A percentile compares a stretch with the other conserved stretches of the same genome.
Conservation (phyloP, 2,797 vertebrate species). For the Onychomys leucogaster region DNA sequence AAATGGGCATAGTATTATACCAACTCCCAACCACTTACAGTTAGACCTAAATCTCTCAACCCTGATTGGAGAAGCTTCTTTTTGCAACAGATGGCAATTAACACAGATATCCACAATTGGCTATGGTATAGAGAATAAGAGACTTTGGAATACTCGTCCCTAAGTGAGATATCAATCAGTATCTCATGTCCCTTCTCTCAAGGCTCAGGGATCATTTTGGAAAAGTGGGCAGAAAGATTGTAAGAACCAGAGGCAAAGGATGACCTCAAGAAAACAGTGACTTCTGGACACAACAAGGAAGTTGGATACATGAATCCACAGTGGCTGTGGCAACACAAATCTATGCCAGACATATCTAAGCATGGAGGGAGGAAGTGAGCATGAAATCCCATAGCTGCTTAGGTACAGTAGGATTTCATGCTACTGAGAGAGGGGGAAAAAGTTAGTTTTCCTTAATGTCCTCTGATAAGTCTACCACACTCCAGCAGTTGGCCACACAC, state of each 20-base stretch:
- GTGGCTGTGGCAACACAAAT: background rate
- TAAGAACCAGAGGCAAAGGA: background rate
- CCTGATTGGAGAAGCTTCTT: background rate
- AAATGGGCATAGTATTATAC: background rate
- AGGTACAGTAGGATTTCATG: too few relatives aligned
- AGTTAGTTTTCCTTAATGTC: too few relatives aligned
- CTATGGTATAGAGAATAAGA: background rate
- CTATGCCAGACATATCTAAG: background rate
- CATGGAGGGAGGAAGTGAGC: background rate
- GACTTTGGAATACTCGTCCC: background rate
- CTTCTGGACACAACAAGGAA: background rate
- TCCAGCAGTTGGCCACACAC: background rate
- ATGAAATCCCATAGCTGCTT: too few relatives aligned
- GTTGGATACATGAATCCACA: background rate
- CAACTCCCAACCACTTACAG: background rate
- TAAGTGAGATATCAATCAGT: background rate
- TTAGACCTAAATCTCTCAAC: background rate
- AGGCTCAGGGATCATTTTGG: background rate
- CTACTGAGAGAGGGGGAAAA: too few relatives aligned
- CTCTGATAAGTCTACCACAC: background rate
- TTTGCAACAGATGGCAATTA: background rate
- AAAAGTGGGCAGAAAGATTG: background rate
- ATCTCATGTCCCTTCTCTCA: background rate
- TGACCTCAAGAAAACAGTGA: background rate
- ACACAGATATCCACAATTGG: background rate